phyloP scores from a whole-genome alignment of 2,888 invertebrate species.

The Lycaena phlaeas region DNA sequence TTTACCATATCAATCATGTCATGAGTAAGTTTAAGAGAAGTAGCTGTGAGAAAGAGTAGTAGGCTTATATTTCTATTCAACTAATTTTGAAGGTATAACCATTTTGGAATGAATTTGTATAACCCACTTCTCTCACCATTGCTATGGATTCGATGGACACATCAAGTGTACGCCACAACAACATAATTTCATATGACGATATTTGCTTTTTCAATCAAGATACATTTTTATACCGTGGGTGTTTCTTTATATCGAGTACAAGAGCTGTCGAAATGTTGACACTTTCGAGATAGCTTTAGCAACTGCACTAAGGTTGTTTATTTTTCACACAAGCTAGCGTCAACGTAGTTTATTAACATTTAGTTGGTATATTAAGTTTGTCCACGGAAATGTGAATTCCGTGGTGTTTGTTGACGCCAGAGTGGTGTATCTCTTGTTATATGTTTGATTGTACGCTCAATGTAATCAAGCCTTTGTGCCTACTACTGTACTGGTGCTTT shows the following conservation, averaged over 20 bases:
- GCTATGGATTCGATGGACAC: no score
- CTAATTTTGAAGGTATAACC: no score
- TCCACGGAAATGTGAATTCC: neutral
- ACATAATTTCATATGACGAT: neutral
- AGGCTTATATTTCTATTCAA: no score
- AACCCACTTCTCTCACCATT: no score
- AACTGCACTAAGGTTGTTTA: constrained; percentile 60
- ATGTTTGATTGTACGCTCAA: neutral
- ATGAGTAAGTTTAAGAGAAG: no score
- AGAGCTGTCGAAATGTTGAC: constrained; percentile 54
- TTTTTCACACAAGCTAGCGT: constrained; percentile 54
- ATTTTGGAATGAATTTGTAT: no score
- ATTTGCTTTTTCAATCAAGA: neutral
- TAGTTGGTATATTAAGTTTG: neutral
- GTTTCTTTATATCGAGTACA: constrained; percentile 11
- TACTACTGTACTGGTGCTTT: no score
- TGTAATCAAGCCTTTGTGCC: neutral
- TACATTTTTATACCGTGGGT: neutral
- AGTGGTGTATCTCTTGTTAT: neutral
- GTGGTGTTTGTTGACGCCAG: neutral
- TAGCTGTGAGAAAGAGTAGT: no score
- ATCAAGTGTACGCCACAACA: neutral
- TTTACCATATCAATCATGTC: no score
- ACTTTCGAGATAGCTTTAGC: constrained; percentile 59
- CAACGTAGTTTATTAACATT: constrained; percentile 31